Base-by-base conservation (phyloP, 2,113 vertebrate genomes). In the Poecilia latipinna region DNA sequence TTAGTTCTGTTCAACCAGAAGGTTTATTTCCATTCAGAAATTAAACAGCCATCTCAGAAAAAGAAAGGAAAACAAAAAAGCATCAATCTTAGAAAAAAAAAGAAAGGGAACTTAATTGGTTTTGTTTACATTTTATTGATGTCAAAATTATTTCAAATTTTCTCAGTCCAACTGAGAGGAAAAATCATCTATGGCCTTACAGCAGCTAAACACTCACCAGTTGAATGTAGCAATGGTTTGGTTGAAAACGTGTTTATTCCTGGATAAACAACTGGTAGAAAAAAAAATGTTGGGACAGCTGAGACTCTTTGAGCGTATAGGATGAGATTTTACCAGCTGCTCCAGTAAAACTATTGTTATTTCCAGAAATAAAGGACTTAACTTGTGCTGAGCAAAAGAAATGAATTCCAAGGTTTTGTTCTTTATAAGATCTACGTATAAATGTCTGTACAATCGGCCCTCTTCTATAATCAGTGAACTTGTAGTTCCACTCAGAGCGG, bases 311-410 rank as follows among this genome's bases (percentile, higher is more conserved):
- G 69, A 66, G 80, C 82, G 79, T 66, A 71, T 79, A 71, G 76
- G 72, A 93, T 81, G 94, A 94, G 90, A 92, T 94, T 93, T 92
- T 82, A 88, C 91, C 92, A 94, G 92, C 93, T 93, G 92, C 75
- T 85, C 74, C 85, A 51, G 74, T 77, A 75, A 87, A 84, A 42
- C 39, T 42, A 42, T 15, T 42, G 39, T 42, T 42, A 15, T 12
- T 12, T 15, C 39, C 13, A 42, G 39, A 12, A 12, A 42, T 15
- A 15, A 42, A 42, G 0, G 12, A 42, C 39, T 42, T 42, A 42
- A 42, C 39, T 42, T 42, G 12, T 15, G 4, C 39, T 15, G 1
- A 42, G 13, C 39, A 42, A 42, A 42, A 42, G 15, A 42, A 42
- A 42, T 42, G 12, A 42, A 42, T 42, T 42, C 39, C 39, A 42